These are phyloP conservation scores for Amphiprion ocellaris DNA, from an alignment of 2,113 vertebrate genomes.

Conservation along the genomic window DNA sequence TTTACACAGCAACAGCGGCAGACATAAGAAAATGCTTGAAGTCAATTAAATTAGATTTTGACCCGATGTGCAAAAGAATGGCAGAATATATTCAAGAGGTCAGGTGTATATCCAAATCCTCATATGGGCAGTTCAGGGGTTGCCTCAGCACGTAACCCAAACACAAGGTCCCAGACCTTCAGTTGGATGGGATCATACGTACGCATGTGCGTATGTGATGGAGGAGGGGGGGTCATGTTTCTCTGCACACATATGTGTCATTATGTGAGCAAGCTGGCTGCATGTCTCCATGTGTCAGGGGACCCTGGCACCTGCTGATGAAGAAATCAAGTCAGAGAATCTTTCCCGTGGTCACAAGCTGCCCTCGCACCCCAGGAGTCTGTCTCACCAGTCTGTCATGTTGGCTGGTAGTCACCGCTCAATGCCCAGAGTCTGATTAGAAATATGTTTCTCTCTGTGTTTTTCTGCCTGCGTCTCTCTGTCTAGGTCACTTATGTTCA, in stretches of 20 bases:
- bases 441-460: constrained; percentile 69
- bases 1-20: not conserved
- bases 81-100: constrained; percentile 11
- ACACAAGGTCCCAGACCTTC: constrained; percentile 50
- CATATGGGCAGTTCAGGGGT: constrained; percentile 73
- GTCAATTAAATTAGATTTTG: not conserved
- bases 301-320: constrained; percentile 80
- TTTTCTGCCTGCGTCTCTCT: constrained; percentile 23
- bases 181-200: constrained; percentile 46
- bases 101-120: constrained; percentile 50
- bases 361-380: constrained; percentile 76
- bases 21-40: not conserved
- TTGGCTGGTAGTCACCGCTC: constrained; percentile 50
- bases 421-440: constrained; percentile 63
- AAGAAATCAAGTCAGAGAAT: constrained; percentile 83
- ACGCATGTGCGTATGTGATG: not conserved
- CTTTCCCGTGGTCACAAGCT: constrained; percentile 80
- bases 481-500: constrained; percentile 12
- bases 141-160: constrained; percentile 54
- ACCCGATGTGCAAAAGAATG: not conserved
- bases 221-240: constrained; percentile 1
- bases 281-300: constrained; percentile 61
- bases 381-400: constrained; percentile 74
- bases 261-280: constrained; percentile 48
- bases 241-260: constrained; percentile 25